phyloP scores from a whole-genome alignment of 2,113 vertebrate genomes.

The Phodopus roborovskii region DNA sequence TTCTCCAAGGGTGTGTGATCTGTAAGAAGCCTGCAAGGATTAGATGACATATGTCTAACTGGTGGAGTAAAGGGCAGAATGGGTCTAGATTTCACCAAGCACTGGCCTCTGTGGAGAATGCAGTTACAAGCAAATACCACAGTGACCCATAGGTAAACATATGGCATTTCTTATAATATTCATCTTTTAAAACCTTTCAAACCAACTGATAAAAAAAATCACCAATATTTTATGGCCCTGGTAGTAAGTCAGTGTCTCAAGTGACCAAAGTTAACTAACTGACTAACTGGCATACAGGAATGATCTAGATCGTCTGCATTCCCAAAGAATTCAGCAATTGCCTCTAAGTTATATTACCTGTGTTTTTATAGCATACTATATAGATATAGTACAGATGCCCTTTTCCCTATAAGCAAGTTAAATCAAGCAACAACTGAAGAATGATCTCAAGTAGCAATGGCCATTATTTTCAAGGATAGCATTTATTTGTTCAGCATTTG shows the following conservation, averaged over 20 bases:
- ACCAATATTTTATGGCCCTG: constrained; percentile 23
- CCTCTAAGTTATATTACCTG: neutral
- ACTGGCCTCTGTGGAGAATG: constrained; percentile 70
- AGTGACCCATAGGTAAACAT: constrained; percentile 82
- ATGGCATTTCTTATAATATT: constrained; percentile 81
- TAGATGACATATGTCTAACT: constrained; percentile 75
- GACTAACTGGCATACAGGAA: constrained; percentile 25
- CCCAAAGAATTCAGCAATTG: constrained; percentile 35
- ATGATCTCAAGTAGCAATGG: neutral
- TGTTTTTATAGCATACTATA: neutral
- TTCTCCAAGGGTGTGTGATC: constrained; percentile 76
- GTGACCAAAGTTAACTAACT: constrained; percentile 16
- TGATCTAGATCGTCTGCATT: constrained; percentile 33
- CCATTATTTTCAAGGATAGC: neutral
- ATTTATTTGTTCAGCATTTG: constrained; percentile 11
- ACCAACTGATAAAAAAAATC: constrained; percentile 41
- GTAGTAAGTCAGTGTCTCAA: constrained; percentile 47
- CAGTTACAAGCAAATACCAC: constrained; percentile 79
- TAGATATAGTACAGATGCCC: neutral
- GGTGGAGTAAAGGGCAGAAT: constrained; percentile 68
- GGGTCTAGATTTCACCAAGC: constrained; percentile 80
- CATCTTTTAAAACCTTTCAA: constrained; percentile 75
- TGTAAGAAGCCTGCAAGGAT: constrained; percentile 68
- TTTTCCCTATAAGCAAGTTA: constrained; percentile 20
- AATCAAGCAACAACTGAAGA: neutral